Conservation (phyloP, 1,140 invertebrate species). For the Zophobas morio region DNA sequence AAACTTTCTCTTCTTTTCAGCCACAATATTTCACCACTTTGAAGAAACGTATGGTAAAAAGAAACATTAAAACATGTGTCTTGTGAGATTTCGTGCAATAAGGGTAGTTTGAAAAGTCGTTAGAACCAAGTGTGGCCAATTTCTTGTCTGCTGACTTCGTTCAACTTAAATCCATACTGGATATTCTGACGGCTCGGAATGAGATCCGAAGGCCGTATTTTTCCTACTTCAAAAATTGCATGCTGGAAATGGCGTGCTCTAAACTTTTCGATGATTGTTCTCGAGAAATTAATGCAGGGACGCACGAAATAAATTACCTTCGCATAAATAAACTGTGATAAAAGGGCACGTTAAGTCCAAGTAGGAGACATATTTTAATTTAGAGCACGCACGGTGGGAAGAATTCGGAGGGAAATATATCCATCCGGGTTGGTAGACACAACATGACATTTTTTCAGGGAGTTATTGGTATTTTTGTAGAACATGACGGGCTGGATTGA, state of each 20-base stretch:
- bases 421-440: constrained; percentile 7
- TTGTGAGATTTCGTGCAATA: constrained; percentile 38
- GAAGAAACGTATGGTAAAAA: constrained; percentile 14
- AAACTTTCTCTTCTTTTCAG: constrained; percentile 1
- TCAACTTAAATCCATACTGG: constrained; percentile 28
- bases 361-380: constrained; percentile 32
- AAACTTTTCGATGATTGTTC: not conserved
- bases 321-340: constrained; percentile 17
- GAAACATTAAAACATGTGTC: constrained; percentile 30
- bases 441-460: not conserved
- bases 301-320: constrained; percentile 1
- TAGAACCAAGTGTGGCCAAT: constrained; percentile 43
- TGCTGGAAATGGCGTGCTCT: not conserved
- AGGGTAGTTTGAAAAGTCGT: constrained; percentile 49
- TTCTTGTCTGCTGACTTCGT: constrained; percentile 15
- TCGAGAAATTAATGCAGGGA: not conserved
- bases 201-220: not conserved
- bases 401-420: not conserved
- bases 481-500: not conserved
- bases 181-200: constrained; percentile 8
- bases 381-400: constrained; percentile 27
- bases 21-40: not conserved
- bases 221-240: not conserved
- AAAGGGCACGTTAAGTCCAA: not conserved
- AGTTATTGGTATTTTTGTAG: not conserved